These are phyloP conservation scores for Strigamia crassipes DNA, from an alignment of 2,888 invertebrate genomes.

Conservation along the genomic window DNA sequence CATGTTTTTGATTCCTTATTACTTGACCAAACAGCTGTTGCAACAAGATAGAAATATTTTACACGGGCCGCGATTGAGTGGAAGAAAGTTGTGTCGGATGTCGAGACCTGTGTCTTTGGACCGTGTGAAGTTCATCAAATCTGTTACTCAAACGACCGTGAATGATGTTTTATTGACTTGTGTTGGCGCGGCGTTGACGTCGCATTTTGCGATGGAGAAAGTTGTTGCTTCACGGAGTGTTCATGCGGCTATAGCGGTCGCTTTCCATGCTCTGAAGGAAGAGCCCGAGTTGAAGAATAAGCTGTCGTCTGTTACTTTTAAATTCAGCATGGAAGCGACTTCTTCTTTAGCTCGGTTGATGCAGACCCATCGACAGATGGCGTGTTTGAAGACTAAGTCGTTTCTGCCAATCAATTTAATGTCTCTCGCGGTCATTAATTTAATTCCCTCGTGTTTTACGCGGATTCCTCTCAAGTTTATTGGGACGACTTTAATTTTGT, in stretches of 20 bases:
- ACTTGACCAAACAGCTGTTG: neutral
- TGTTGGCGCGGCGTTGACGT: neutral
- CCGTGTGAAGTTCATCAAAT: neutral
- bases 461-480: neutral
- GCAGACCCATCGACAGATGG: neutral
- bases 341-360: neutral
- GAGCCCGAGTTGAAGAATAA: neutral
- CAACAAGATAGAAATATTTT: neutral
- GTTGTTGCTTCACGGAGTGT: neutral
- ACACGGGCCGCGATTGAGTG: neutral
- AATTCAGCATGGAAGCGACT: neutral
- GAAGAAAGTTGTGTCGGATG: neutral
- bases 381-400: neutral
- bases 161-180: neutral
- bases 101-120: neutral
- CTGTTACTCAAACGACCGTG: neutral
- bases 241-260: neutral
- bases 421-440: neutral
- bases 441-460: neutral
- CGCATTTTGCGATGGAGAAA: neutral
- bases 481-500: neutral
- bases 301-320: neutral
- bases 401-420: neutral
- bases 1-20: neutral
- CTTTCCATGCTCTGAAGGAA: neutral